A percentile compares a stretch with the other conserved stretches of the same genome.
phyloP scores from a whole-genome alignment of 1,140 invertebrate genomes.

The Drosophila eugracilis region DNA sequence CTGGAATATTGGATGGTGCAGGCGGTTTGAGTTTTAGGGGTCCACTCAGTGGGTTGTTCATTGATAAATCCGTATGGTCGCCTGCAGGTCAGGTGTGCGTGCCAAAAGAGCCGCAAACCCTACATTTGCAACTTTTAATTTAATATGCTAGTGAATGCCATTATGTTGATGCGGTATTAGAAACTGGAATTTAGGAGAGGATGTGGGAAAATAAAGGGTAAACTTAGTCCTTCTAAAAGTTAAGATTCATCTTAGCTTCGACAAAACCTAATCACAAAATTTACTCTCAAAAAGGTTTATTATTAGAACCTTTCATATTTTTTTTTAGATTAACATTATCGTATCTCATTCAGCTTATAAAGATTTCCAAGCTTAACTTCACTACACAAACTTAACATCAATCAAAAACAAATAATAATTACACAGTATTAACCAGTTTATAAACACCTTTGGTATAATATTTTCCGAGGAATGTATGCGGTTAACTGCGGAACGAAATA shows the following conservation, averaged over 20 bases:
- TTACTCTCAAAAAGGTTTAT: too few relatives aligned
- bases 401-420: constrained; percentile 4
- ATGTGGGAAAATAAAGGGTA: neutral
- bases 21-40: neutral
- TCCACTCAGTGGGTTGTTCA: neutral
- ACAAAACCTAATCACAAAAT: too few relatives aligned
- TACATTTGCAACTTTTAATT: neutral
- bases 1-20: neutral
- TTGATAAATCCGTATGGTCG: constrained; percentile 8
- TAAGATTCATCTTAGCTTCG: too few relatives aligned
- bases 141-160: neutral
- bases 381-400: too few relatives aligned
- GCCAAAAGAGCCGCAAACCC: constrained; percentile 20
- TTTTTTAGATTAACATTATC: too few relatives aligned
- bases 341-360: neutral
- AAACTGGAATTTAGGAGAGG: neutral
- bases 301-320: too few relatives aligned
- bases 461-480: constrained; percentile 36
- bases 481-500: constrained; percentile 38
- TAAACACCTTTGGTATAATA: constrained; percentile 21
- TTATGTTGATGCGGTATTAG: constrained; percentile 1
- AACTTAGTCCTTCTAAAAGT: neutral
- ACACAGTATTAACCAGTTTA: constrained; percentile 4
- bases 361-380: neutral
- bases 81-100: constrained; percentile 20